Base-by-base conservation (phyloP, 2,797 vertebrate genomes). In the Schizothorax lantsangensis region DNA sequence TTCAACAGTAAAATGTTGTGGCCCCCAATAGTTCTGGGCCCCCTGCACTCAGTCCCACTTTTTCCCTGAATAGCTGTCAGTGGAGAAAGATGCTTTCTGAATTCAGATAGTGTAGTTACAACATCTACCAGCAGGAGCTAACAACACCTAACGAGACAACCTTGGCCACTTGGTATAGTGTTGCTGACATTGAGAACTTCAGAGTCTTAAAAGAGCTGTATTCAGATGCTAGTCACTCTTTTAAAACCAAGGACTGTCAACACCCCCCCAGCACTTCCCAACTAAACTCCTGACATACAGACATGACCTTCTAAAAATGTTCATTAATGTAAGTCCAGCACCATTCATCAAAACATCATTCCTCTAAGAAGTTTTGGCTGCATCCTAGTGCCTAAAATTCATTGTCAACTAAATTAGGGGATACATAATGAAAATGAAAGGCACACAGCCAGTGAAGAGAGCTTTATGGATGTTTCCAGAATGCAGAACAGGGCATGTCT, bases 201-300 rank as follows among this genome's bases (percentile, higher is more conserved):
- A 84, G 84, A 91, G 90, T 92, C 92, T 93, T 93, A 85, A 92
- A 92, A 92, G 90, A 86, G 88, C 45, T 92, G 92, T 93, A 95
- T 94, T 95, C 93, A 92, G 89, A 90, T 91, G 92, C 90, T 52
- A 33, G 17, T 19, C 15, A 75, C 45, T 75, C 73, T 75, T 19
- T 77, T 93, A 94, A 92, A 88, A 88, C 90, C 90, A 92, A 33
- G 90, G 83, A 88, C 86, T 96, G 95, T 96, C 96, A 96, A 88
- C 96, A 96, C 95, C 0, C 96, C 95, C 91, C 71, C 30, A 87
- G 90, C 95, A 95, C 93, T 91, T 89, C 89, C 85, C 87, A 91
- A 88, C 88, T 30, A 71, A 88, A 89, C 88, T 87, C 92, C 92
- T 90, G 81, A 90, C 92, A 88, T 89, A 93, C 88, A 92, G 91